phyloP scores from a whole-genome alignment of 2,797 vertebrate species.

The Sebastes aleutianus region DNA sequence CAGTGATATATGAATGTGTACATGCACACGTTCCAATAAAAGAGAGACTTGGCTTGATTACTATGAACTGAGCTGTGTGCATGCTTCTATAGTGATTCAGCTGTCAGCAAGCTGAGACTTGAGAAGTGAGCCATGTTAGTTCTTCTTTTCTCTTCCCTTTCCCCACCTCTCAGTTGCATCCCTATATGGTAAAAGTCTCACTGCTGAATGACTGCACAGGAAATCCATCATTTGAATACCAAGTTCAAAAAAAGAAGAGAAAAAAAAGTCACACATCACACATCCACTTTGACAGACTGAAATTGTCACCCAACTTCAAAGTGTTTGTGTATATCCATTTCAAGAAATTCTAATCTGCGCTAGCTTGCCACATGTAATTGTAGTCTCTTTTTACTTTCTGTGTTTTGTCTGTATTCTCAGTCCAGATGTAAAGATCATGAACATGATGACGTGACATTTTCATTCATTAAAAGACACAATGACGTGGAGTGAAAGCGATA shows the following conservation, averaged over 20 bases:
- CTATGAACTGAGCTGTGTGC: background rate
- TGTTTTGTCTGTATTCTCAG: background rate
- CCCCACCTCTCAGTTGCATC: constrained; percentile 46
- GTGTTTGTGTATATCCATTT: background rate
- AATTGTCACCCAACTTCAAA: background rate
- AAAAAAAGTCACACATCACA: constrained; percentile 6
- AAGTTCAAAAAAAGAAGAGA: background rate
- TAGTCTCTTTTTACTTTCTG: background rate
- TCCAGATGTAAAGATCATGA: background rate
- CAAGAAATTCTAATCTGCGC: background rate
- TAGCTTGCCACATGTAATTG: background rate
- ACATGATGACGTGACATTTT: background rate
- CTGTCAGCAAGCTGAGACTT: constrained; percentile 68
- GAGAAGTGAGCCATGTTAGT: constrained; percentile 54
- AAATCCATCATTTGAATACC: constrained; percentile 60
- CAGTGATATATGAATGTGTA: background rate
- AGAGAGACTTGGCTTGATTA: constrained; percentile 18
- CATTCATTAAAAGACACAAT: background rate
- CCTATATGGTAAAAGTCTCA: constrained; percentile 78
- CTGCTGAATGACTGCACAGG: constrained; percentile 58
- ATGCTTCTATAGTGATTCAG: constrained; percentile 22
- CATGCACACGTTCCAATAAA: constrained; percentile 3
- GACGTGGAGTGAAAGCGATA: background rate
- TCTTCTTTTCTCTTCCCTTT: constrained; percentile 71
- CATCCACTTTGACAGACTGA: background rate